A percentile compares a stretch with the other conserved stretches of the same genome.
These are phyloP conservation scores for Zaprionus inermis DNA, from an alignment of 1,140 invertebrate genomes.

Conservation along the genomic window DNA sequence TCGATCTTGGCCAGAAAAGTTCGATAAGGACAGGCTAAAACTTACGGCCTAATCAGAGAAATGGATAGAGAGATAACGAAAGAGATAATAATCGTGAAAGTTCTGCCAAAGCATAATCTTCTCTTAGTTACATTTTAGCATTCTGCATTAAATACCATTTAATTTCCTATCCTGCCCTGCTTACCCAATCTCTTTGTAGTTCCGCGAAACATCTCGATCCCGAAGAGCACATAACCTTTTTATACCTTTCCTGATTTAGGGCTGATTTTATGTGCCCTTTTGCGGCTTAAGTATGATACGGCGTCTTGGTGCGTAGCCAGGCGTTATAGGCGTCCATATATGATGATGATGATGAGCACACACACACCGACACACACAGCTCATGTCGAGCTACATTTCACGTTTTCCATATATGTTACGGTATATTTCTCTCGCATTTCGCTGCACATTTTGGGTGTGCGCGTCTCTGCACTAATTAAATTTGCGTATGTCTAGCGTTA, in stretches of 20 bases:
- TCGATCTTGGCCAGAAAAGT: conserved; percentile 12
- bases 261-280: conserved; percentile 53
- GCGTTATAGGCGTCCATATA: conserved; percentile 31
- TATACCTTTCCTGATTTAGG: conserved; percentile 30
- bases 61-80: background rate
- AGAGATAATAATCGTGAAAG: background rate
- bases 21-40: background rate
- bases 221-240: conserved; percentile 31
- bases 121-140: background rate
- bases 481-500: conserved; percentile 41
- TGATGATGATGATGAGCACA: conserved; percentile 2
- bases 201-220: background rate
- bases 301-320: conserved; percentile 21
- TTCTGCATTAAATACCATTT: conserved; percentile 3
- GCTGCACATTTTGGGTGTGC: conserved; percentile 37
- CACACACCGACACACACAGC: background rate
- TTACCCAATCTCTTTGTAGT: background rate
- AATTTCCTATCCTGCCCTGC: background rate
- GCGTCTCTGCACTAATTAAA: conserved; percentile 53
- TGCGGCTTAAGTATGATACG: background rate
- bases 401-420: conserved; percentile 11
- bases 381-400: conserved; percentile 13
- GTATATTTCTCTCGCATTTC: conserved; percentile 20
- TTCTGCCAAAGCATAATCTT: background rate
- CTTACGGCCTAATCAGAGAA: background rate